Conservation (phyloP, 2,113 vertebrate genomes). For the Theropithecus gelada region DNA sequence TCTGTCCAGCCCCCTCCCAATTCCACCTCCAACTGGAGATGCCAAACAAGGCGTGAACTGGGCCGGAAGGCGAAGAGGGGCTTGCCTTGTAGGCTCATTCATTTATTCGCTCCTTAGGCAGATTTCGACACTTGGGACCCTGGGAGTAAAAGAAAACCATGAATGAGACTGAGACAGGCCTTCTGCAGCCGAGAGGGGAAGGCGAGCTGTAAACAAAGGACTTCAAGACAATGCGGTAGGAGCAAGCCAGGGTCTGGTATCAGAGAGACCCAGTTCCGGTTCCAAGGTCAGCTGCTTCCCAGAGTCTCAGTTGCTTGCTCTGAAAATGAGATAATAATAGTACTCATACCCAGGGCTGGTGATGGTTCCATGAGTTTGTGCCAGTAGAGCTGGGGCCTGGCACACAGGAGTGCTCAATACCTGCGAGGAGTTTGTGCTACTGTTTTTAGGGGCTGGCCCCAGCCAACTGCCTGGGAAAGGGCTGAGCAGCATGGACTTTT, state of each 20-base stretch:
- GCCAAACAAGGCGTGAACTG: background rate
- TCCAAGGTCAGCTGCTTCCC: background rate
- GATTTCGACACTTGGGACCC: constrained; percentile 56
- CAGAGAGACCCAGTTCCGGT: background rate
- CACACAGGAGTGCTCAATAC: background rate
- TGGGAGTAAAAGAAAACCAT: constrained; percentile 69
- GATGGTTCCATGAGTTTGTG: background rate
- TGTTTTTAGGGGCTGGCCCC: background rate
- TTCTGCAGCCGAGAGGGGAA: constrained; percentile 41
- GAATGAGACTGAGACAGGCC: constrained; percentile 62
- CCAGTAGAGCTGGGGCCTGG: background rate
- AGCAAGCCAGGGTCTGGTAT: constrained; percentile 51
- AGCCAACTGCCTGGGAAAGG: background rate
- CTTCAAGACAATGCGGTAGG: constrained; percentile 52
- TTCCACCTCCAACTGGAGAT: background rate
- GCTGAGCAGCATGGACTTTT: background rate
- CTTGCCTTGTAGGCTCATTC: background rate
- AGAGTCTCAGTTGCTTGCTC: constrained; percentile 53
- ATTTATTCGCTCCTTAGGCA: constrained; percentile 45
- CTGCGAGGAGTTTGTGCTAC: background rate
- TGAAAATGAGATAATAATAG: constrained; percentile 22
- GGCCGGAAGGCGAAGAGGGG: background rate
- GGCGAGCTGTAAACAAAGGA: constrained; percentile 63
- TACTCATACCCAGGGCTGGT: background rate
- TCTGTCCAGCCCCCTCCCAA: constrained; percentile 50